phyloP scores from a whole-genome alignment of 2,113 vertebrate genomes.

The Rousettus leschenaultii region DNA sequence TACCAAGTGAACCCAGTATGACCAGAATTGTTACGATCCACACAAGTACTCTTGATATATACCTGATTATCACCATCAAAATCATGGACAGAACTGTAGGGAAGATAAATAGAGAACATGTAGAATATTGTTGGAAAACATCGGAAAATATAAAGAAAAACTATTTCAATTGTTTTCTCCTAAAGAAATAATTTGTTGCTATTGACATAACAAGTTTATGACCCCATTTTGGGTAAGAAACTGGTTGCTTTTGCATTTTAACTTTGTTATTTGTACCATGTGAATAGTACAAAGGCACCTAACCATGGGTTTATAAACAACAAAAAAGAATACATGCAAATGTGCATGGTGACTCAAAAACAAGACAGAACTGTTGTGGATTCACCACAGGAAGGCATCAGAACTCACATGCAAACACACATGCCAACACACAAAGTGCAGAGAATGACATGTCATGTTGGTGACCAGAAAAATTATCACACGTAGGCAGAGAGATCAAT shows the following conservation, averaged over 20 bases:
- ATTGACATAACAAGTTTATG: constrained; percentile 11
- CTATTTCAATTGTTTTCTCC: not conserved
- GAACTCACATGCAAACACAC: constrained; percentile 69
- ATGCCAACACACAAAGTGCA: constrained; percentile 52
- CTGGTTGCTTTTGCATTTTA: constrained; percentile 36
- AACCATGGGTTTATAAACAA: constrained; percentile 51
- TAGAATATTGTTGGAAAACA: constrained; percentile 64
- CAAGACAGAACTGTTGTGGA: constrained; percentile 54
- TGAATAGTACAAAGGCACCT: constrained; percentile 41
- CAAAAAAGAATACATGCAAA: constrained; percentile 61
- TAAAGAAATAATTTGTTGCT: constrained; percentile 32
- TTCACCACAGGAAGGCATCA: constrained; percentile 57
- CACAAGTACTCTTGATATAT: constrained; percentile 96
- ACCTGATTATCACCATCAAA: constrained; percentile 97
- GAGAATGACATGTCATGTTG: constrained; percentile 54
- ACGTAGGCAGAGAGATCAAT: constrained; percentile 30
- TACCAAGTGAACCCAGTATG: constrained; percentile 95
- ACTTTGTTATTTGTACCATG: constrained; percentile 53
- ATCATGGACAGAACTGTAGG: constrained; percentile 95
- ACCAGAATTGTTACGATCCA: constrained; percentile 97
- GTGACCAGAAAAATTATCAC: constrained; percentile 41
- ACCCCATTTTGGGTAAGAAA: constrained; percentile 45
- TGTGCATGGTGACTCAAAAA: constrained; percentile 72
- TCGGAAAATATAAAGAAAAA: constrained; percentile 37
- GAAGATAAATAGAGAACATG: constrained; percentile 73